Base-by-base conservation (phyloP, 2,797 vertebrate genomes). In the Hephaestus fuliginosus region DNA sequence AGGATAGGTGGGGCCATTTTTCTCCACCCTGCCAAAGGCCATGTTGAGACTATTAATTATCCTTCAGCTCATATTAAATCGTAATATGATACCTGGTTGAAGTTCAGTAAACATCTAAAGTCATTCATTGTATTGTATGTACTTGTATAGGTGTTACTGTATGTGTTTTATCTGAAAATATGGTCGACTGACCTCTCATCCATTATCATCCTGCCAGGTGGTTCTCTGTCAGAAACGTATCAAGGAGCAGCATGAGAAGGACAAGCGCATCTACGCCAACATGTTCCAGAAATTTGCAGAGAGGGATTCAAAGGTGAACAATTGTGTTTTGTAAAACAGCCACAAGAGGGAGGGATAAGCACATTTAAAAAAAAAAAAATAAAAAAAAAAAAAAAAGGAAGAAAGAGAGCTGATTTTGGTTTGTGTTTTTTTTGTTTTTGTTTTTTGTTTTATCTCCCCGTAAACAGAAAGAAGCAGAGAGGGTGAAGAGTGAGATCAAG, bases 231-330 rank as follows among this genome's bases (percentile, higher is more conserved):
- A 99, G 91, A 97, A 97, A 81, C 95, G 95, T 33, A 95, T 99
- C 61, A 96, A 97, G 70, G 96, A 96, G 91, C 98, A 99, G 90
- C 97, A 97, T 0, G 97, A 98, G 70, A 97, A 96, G 77, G 98
- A 99, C 91, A 99, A 98, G 74, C 97, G 96, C 84, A 97, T 98
- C 81, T 99, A 99, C 0, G 98, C 98, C 86, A 99, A 99, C 91
- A 99, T 99, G 98, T 99, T 99, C 88, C 96, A 98, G 90, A 98
- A 97, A 91, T 96, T 99, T 77, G 97, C 97, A 15, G 97, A 97
- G 86, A 95, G 96, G 65, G 97, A 99, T 68, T 87, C 95, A 11
- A 99, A 98, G 96, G 98, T 98, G 72, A 95, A 83, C 4, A 6
- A 3, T 44, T 65, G 20, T 62, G 41, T 63, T 86, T 73, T 64